Percentiles rank a stretch among this genome's conserved stretches.
Conservation (phyloP, 2,113 vertebrate genomes). For the Ictalurus punctatus region DNA sequence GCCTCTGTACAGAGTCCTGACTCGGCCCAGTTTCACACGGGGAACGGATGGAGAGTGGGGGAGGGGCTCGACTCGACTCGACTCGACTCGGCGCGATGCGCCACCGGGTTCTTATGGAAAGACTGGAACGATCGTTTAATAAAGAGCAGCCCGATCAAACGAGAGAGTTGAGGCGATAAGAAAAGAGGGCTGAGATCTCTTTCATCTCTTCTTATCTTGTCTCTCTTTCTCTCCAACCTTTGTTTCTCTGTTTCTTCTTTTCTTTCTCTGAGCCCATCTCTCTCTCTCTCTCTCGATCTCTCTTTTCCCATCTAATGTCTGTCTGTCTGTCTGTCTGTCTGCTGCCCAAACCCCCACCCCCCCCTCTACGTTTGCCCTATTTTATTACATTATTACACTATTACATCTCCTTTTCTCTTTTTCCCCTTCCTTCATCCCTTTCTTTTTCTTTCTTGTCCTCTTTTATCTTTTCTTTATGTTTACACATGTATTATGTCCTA, state of each 20-base stretch:
- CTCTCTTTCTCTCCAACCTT: background rate
- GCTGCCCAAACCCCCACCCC: too few relatives aligned
- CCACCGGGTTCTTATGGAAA: background rate
- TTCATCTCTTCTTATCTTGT: background rate
- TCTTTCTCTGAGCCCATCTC: background rate
- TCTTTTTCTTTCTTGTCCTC: too few relatives aligned
- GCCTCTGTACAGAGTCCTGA: background rate
- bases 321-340: too few relatives aligned
- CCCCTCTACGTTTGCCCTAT: too few relatives aligned
- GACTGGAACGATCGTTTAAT: background rate
- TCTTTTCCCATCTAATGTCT: background rate
- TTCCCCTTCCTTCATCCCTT: too few relatives aligned
- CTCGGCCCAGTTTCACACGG: conserved; percentile 44
- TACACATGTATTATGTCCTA: too few relatives aligned
- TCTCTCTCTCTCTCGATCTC: background rate
- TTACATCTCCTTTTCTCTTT: too few relatives aligned
- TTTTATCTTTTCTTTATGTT: too few relatives aligned
- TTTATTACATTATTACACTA: too few relatives aligned
- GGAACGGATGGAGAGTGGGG: conserved; percentile 1
- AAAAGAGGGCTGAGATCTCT: too few relatives aligned
- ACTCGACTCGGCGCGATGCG: background rate
- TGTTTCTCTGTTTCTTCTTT: background rate
- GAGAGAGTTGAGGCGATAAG: background rate
- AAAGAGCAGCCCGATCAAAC: background rate
- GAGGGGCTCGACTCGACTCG: background rate